Percentiles rank a stretch among this genome's conserved stretches.
These are phyloP conservation scores for Anorthoa munda DNA, from an alignment of 2,888 invertebrate species.

Conservation along the genomic window DNA sequence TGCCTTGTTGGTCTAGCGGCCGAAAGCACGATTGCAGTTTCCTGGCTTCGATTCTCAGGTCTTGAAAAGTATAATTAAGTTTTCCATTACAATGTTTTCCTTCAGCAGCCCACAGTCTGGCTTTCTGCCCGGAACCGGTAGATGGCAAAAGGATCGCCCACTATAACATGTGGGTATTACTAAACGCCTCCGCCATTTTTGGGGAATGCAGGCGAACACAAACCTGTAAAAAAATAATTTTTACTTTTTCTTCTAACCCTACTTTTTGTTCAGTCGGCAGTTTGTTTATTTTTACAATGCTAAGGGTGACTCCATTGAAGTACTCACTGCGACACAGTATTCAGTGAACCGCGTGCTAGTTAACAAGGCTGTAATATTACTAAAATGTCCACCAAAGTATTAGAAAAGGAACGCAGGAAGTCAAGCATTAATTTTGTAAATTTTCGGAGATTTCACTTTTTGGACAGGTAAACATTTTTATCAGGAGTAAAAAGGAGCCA, in stretches of 20 bases:
- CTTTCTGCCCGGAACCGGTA: too few species aligned
- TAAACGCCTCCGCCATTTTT: too few species aligned
- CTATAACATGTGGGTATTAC: too few species aligned
- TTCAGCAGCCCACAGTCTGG: too few species aligned
- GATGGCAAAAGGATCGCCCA: too few species aligned
- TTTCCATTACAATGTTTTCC: too few species aligned
- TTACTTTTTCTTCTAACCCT: conserved; percentile 42
- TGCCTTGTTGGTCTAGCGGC: too few species aligned
- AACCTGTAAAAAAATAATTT: neutral
- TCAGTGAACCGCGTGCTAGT: neutral
- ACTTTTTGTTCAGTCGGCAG: conserved; percentile 27
- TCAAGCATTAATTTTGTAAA: conserved; percentile 84
- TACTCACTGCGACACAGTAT: conserved; percentile 25
- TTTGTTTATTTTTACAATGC: conserved; percentile 54
- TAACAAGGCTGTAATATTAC: conserved; percentile 14
- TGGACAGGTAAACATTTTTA: conserved; percentile 75
- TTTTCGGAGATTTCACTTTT: conserved; percentile 82
- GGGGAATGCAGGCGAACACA: too few species aligned
- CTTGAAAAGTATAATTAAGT: too few species aligned
- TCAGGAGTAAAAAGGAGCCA: too few species aligned
- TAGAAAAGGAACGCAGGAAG: conserved; percentile 75
- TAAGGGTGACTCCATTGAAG: conserved; percentile 34
- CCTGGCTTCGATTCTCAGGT: too few species aligned
- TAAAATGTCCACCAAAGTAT: conserved; percentile 72
- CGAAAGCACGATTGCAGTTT: too few species aligned